Base-by-base conservation (phyloP, 2,888 invertebrate genomes). In the Eueremaeus valkanovi region DNA sequence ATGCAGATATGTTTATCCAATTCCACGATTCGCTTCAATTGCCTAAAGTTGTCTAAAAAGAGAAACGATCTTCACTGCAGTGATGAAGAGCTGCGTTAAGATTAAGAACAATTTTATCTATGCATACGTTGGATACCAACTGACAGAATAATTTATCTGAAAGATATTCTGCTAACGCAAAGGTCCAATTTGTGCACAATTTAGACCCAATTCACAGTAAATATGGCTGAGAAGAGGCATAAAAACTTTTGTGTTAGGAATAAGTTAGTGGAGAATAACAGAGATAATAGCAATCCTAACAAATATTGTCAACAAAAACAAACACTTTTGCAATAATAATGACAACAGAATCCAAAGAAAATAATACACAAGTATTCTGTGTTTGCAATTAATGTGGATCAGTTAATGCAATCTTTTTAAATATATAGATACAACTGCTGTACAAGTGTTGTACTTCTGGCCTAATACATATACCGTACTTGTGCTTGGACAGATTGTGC, bases 141-240 rank as follows among this genome's bases (percentile, higher is more conserved):
- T 31, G 31, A 61, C 9, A 31, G 29, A 61, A 61, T 31, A 61
- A 61, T 61, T 61, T 61, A 61, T 61, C 8, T 61, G 61, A 61
- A 13, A 8, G 27, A 6, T 58, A 8, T 6, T 5, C 2, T 61
- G 9, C 21, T 13, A 31, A 58, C 58, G 27, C 31, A 16, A 16
- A 16, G 31, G 31, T 31, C 27, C 61, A 61, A 61, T 61, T 61
- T 61, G 31, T 13, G 31, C 18, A 3, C 31, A 61, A 55, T 55
- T 55, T 24, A 55, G 55, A 55, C 55, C 18, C 55, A 55, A 55
- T 29, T 31, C 27, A 61, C 31, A 31, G 31, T 61, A 61, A 31
- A 61, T 61, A 61, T 31, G n/a, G 6, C 9, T 11, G 31, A 16
- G 29, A 61, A 61, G 1, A 27, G 31, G 8, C 8, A 24, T 8